Conservation (phyloP, 2,888 invertebrate genomes). For the Phlogophora meticulosa region DNA sequence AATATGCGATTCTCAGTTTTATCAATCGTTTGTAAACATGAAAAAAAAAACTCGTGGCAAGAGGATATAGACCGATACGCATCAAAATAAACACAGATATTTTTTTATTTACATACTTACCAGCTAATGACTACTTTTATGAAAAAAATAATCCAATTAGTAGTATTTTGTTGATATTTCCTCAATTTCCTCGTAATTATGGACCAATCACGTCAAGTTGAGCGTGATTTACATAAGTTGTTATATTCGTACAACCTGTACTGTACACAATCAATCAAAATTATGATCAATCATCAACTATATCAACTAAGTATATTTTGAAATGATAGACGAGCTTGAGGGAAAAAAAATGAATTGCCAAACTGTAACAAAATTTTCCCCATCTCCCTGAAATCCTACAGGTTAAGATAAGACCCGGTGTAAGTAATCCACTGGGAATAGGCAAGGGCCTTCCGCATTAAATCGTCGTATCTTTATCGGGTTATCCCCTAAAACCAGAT, state of each 20-base stretch:
- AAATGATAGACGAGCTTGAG: background rate
- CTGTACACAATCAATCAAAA: conserved; percentile 18
- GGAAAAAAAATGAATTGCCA: background rate
- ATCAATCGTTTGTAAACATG: conserved; percentile 44
- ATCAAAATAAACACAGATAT: conserved; percentile 35
- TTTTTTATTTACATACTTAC: conserved; percentile 51
- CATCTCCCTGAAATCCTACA: background rate
- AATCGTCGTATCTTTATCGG: background rate
- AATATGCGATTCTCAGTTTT: conserved; percentile 29
- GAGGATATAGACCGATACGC: conserved; percentile 17
- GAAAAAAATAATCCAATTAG: conserved; percentile 15
- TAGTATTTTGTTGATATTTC: conserved; percentile 41
- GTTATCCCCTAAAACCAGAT: conserved; percentile 12
- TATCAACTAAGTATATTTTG: background rate
- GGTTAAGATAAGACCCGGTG: background rate
- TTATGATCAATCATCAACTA: background rate
- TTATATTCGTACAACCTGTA: background rate
- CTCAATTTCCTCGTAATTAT: conserved; percentile 20
- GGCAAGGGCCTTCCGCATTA: background rate
- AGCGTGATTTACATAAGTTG: conserved; percentile 3
- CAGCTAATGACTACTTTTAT: conserved; percentile 18
- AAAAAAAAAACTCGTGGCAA: conserved; percentile 8
- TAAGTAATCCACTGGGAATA: conserved; percentile 1
- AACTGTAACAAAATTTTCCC: background rate
- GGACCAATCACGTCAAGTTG: conserved; percentile 4